Evolutionary conservation across 2,888 invertebrate species (phyloP), one percentile per base, ranked within the genome.

Genomic region (Drosophila gaucha): DNA sequence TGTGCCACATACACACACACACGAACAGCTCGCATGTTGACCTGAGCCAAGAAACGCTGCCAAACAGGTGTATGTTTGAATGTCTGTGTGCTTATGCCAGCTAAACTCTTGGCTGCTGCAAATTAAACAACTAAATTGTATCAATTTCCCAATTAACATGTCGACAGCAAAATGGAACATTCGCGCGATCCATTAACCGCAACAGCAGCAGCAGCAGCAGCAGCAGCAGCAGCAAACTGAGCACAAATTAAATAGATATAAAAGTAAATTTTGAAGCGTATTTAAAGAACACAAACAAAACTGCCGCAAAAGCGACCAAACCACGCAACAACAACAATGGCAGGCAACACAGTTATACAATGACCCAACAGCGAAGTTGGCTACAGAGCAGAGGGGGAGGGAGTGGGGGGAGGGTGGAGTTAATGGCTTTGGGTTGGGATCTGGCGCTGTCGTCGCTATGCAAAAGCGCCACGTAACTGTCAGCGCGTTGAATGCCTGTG

Each of bases 211-310:
- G 8, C 6, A 24, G 39, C 22, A 38, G 24, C 35, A 38, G 62
- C 66, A 55, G 66, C n/a, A n/a, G n/a, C n/a, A n/a, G n/a, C n/a
- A n/a, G n/a, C n/a, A n/a, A n/a, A n/a, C n/a, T n/a, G n/a, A n/a
- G 68, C 56, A 63, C 75, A 84, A 88, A 86, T 89, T 83, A 86
- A 86, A 80, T 80, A 76, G 79, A 70, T 75, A 88, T 76, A 80
- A 79, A 80, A 84, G 85, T 88, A 82, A 86, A 89, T 86, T 88
- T 84, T n/a, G 46, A 70, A 86, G 82, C 86, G 78, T 75, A 78
- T 87, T 83, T 75, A 70, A 69, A 76, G 64, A 30, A 16, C 28
- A 33, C 54, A 55, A 30, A 30, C 43, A 16, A 22, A 65, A 9
- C 51, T 56, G 24, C 35, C 51, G 30, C 50, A 64, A 24, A 26